Evolutionary conservation across 2,113 vertebrate genomes (phyloP).

Genomic region (Corydoras maculifer): DNA sequence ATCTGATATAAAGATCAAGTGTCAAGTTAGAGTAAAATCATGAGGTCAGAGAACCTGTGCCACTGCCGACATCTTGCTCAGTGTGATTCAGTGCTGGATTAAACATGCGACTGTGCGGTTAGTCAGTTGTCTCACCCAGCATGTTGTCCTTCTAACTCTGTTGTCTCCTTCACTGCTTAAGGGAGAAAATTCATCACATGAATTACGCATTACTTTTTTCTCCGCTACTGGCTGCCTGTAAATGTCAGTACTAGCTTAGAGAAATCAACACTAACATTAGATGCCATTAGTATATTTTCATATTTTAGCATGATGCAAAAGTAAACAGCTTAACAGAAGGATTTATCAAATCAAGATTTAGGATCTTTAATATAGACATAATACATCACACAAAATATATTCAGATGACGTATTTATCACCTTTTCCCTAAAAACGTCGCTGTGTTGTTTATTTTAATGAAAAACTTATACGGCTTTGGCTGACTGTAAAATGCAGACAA

Average conservation of each 20-base stretch:
- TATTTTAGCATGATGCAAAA: not conserved
- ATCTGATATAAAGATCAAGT: too few species aligned
- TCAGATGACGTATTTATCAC: too few species aligned
- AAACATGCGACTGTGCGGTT: constrained; percentile 7
- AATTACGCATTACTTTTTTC: constrained; percentile 18
- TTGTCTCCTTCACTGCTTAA: constrained; percentile 24
- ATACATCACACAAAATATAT: too few species aligned
- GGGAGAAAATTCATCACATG: constrained; percentile 18
- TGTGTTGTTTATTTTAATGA: too few species aligned
- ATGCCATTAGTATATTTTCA: not conserved
- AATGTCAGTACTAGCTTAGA: constrained; percentile 3
- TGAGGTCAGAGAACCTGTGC: not conserved
- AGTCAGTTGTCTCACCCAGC: constrained; percentile 13
- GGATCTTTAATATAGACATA: too few species aligned
- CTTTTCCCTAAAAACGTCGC: too few species aligned
- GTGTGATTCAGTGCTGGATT: constrained; percentile 8
- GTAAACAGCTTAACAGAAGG: not conserved
- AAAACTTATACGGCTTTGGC: too few species aligned
- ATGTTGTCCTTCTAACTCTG: constrained; percentile 9
- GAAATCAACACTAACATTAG: not conserved
- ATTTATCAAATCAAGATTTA: too few species aligned
- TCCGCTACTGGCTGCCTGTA: constrained; percentile 8
- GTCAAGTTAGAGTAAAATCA: not conserved
- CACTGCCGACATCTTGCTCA: not conserved
- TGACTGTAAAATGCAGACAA: too few species aligned